These are phyloP conservation scores for Rhynchopsitta pachyrhyncha DNA, from an alignment of 2,113 vertebrate genomes.

Conservation along the genomic window DNA sequence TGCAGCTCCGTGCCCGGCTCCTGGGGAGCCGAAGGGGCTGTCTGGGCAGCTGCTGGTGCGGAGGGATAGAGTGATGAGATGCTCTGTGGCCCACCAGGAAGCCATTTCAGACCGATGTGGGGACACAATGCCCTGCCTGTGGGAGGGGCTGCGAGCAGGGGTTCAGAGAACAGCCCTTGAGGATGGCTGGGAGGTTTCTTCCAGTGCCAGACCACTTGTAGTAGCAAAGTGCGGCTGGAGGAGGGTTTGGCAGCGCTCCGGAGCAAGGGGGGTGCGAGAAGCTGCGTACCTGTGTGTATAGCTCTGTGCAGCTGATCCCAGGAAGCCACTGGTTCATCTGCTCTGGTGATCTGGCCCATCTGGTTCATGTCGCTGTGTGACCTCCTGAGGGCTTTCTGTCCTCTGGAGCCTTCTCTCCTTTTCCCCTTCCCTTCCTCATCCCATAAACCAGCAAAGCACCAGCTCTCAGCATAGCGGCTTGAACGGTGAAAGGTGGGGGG, in stretches of 20 bases:
- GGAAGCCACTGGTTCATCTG: fast-evolving
- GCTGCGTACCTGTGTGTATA: neutral
- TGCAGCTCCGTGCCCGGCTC: fast-evolving
- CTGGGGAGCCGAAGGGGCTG: neutral
- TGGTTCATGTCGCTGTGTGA: neutral
- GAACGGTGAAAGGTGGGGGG: neutral
- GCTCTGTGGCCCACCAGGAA: neutral
- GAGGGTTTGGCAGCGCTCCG: neutral
- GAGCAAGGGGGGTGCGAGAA: neutral
- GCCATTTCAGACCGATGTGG: neutral
- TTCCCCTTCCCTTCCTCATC: neutral
- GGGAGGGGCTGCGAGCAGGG: neutral
- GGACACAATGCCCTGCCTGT: neutral
- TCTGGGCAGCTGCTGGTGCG: neutral
- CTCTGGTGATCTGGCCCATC: neutral
- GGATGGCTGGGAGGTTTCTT: neutral
- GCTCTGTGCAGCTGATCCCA: neutral
- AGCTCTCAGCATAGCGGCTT: neutral
- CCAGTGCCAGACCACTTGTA: neutral
- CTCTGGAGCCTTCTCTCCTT: neutral
- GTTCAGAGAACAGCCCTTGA: neutral
- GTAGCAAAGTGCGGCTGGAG: neutral
- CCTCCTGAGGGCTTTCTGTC: neutral
- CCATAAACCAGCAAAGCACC: neutral
- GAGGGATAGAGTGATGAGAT: neutral